Evolutionary conservation across 1,140 invertebrate species (phyloP).

Genomic region (Plutomurus gul): DNA sequence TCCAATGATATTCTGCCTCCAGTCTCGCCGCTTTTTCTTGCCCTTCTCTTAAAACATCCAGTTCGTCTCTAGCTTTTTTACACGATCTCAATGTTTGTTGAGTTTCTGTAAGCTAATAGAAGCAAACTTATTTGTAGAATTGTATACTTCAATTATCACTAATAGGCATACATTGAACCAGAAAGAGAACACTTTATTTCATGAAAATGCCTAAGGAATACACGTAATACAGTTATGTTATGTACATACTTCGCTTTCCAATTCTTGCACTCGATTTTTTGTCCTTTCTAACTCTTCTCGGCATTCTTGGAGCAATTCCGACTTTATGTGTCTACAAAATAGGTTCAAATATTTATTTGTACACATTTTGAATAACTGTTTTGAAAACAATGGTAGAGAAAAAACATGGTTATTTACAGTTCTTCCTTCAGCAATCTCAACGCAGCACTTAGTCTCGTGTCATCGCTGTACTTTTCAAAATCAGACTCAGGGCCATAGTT

Average conservation of each 20-base stretch:
- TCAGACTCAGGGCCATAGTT: slow-evolving; percentile 39
- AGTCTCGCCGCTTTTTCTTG: slow-evolving; percentile 48
- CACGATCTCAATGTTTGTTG: slow-evolving; percentile 34
- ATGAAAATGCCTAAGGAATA: not conserved
- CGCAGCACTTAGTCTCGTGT: slow-evolving; percentile 34
- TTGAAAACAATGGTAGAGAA: not conserved
- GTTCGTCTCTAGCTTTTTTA: slow-evolving; percentile 50
- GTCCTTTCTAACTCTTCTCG: slow-evolving; percentile 52
- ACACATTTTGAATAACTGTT: no score
- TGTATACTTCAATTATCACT: no score
- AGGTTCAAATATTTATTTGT: not conserved
- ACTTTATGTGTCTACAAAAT: slow-evolving; percentile 46
- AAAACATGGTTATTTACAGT: slow-evolving; percentile 37
- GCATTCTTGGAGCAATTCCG: slow-evolving; percentile 52
- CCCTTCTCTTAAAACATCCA: slow-evolving; percentile 50
- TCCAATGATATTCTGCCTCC: slow-evolving; percentile 41
- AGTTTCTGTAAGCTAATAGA: slow-evolving; percentile 41
- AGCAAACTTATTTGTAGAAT: not conserved
- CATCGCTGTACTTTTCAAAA: slow-evolving; percentile 43
- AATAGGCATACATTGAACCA: not conserved
- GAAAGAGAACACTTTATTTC: no score
- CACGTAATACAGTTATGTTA: not conserved
- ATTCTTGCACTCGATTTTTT: slow-evolving; percentile 36
- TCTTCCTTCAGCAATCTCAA: slow-evolving; percentile 49
- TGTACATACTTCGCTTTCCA: slow-evolving; percentile 47